These are phyloP conservation scores for Diorhabda sublineata DNA, from an alignment of 1,140 invertebrate genomes.

Conservation along the genomic window DNA sequence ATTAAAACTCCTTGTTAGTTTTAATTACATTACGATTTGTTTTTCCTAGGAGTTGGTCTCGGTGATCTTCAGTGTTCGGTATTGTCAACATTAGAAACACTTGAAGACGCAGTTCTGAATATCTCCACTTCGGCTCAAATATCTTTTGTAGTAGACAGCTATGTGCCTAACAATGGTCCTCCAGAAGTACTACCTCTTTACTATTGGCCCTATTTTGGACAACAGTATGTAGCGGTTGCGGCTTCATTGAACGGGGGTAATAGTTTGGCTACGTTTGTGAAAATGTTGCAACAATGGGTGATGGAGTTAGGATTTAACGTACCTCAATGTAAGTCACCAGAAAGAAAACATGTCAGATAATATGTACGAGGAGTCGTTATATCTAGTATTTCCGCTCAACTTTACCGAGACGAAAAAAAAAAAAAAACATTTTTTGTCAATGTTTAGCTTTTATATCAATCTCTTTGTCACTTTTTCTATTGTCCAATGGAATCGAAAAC, in stretches of 20 bases:
- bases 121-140: conserved; percentile 86
- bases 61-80: conserved; percentile 85
- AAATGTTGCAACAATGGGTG: conserved; percentile 78
- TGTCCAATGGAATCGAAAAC: too few species aligned
- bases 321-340: conserved; percentile 57
- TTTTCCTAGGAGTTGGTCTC: conserved; percentile 58
- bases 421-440: too few species aligned
- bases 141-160: conserved; percentile 61
- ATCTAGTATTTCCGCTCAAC: too few species aligned
- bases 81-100: conserved; percentile 64
- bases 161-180: conserved; percentile 43
- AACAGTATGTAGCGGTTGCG: conserved; percentile 73
- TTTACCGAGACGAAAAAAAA: too few species aligned
- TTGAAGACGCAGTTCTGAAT: conserved; percentile 73
- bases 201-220: conserved; percentile 76
- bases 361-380: too few species aligned
- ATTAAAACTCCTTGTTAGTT: too few species aligned
- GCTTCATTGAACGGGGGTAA: conserved; percentile 88
- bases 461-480: too few species aligned
- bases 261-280: conserved; percentile 75
- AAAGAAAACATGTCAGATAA: too few species aligned
- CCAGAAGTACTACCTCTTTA: conserved; percentile 53
- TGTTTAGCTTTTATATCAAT: too few species aligned
- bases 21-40: neutral
- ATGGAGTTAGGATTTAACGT: conserved; percentile 70